phyloP scores from a whole-genome alignment of 2,113 vertebrate species.

The Apistogramma diplotaenia region DNA sequence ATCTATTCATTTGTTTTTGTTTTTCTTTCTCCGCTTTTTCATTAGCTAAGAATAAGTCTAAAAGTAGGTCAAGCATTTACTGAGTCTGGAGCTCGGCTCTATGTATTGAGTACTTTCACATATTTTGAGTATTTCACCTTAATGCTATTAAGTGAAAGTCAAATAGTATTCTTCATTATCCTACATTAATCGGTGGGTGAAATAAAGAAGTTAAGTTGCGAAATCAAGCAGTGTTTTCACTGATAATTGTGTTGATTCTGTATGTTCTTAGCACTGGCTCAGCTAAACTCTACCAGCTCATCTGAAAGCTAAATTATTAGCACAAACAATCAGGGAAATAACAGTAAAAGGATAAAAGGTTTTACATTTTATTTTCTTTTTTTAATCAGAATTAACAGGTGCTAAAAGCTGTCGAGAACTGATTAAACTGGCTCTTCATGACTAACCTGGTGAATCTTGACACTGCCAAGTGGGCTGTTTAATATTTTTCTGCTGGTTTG shows the following conservation, averaged over 20 bases:
- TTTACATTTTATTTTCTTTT: not conserved
- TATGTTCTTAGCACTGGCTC: not conserved
- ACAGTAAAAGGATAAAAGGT: not conserved
- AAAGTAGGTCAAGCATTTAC: not conserved
- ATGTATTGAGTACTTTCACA: not conserved
- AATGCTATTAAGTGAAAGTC: not conserved
- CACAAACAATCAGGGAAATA: not conserved
- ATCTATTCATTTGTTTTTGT: not conserved
- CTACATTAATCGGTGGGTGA: not conserved
- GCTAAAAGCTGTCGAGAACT: not conserved
- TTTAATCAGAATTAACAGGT: not conserved
- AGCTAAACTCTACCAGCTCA: not conserved
- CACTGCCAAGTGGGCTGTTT: not conserved
- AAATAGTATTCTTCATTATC: not conserved
- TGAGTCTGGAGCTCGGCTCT: not conserved
- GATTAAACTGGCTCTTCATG: not conserved
- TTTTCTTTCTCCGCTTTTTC: not conserved
- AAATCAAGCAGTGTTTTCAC: not conserved
- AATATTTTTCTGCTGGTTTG: not conserved
- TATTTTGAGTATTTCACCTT: not conserved
- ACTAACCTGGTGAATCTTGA: not conserved
- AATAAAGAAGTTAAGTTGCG: not conserved
- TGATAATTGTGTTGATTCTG: not conserved
- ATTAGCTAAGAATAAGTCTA: not conserved
- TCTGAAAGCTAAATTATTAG: not conserved